These are phyloP conservation scores for Sterrhoptilus dennistouni DNA, from an alignment of 2,113 vertebrate species.

Conservation along the genomic window DNA sequence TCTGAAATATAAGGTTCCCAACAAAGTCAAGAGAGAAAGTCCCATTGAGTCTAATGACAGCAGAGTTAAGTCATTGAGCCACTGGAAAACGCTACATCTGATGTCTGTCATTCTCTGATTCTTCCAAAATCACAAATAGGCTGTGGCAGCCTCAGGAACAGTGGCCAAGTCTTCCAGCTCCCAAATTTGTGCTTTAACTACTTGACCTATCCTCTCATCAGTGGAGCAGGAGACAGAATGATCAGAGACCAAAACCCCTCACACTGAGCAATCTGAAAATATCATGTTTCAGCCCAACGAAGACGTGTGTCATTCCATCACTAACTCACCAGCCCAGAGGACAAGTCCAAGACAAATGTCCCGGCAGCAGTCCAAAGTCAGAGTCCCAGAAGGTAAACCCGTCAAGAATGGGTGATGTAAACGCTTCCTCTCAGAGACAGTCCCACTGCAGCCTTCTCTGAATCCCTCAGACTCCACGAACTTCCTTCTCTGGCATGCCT, in stretches of 20 bases:
- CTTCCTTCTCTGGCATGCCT: constrained; percentile 39
- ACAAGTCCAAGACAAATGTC: neutral
- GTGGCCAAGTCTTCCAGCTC: neutral
- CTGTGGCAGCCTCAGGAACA: neutral
- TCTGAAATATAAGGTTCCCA: neutral
- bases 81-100: neutral
- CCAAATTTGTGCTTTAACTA: neutral
- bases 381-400: neutral
- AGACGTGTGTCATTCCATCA: neutral
- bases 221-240: neutral
- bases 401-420: neutral
- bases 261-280: neutral
- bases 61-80: neutral
- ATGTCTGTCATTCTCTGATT: neutral
- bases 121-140: neutral
- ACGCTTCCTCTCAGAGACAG: neutral
- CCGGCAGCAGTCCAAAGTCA: neutral
- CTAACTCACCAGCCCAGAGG: constrained; percentile 14
- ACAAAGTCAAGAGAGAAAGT: neutral
- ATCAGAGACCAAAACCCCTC: neutral
- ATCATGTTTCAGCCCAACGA: neutral
- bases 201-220: constrained; percentile 11
- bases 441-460: constrained; percentile 14
- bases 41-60: neutral
- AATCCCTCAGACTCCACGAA: neutral